A percentile compares a stretch with the other conserved stretches of the same genome.
Evolutionary conservation across 2,888 invertebrate genomes (phyloP).

Genomic region (Caenorhabditis panamensis): DNA sequence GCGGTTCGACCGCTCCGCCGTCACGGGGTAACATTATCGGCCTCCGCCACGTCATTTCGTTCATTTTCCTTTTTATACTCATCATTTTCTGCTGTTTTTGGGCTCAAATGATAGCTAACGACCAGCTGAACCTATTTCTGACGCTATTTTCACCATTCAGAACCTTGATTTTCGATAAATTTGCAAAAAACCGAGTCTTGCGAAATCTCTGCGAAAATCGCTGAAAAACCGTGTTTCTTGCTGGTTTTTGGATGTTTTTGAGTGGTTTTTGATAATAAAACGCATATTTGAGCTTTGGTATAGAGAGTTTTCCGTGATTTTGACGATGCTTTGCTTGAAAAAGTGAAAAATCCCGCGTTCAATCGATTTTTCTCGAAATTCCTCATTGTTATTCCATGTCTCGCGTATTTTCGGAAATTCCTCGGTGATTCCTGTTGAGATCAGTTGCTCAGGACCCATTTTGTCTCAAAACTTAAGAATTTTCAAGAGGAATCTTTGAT

Average conservation of each 20-base stretch:
- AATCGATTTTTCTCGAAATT: too few species aligned
- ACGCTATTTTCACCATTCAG: neutral
- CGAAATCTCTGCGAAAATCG: slow-evolving; percentile 1
- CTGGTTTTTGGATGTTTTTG: neutral
- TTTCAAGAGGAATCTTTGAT: too few species aligned
- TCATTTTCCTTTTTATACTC: neutral
- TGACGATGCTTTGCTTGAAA: too few species aligned
- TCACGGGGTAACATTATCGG: slow-evolving; percentile 59
- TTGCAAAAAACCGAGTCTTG: neutral
- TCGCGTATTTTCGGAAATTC: neutral
- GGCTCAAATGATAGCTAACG: neutral
- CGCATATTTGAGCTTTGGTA: too few species aligned
- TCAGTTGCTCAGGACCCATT: too few species aligned
- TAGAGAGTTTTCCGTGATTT: too few species aligned
- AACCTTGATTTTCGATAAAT: neutral
- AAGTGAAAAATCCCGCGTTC: too few species aligned
- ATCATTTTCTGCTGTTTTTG: slow-evolving; percentile 24
- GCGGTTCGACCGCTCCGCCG: slow-evolving; percentile 59
- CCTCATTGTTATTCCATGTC: neutral
- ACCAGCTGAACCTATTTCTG: neutral
- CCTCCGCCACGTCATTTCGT: slow-evolving; percentile 60
- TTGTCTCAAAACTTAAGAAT: too few species aligned
- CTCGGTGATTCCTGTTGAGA: too few species aligned
- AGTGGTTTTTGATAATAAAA: too few species aligned
- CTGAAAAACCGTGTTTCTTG: neutral